Evolutionary conservation across 2,113 vertebrate genomes (phyloP), one percentile per base, ranked within the genome.

Genomic region (Cynoglossus semilaevis): DNA sequence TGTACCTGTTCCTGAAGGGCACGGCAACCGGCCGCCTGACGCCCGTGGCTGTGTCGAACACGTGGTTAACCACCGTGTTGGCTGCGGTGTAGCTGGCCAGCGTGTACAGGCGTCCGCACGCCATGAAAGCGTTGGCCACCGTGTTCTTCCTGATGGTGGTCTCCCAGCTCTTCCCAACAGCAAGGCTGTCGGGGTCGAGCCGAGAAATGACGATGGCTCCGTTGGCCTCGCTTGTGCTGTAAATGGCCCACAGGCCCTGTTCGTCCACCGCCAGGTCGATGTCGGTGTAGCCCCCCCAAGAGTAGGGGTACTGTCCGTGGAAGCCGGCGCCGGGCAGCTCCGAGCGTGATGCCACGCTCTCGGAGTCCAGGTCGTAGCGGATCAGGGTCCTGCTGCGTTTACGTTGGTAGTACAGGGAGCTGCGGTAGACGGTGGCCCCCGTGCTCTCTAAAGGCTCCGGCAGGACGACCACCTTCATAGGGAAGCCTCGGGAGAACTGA

Each of bases 251-350:
- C 42, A 96, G 85, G 9, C 94, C 94, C 0, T 72, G 75, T 77
- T 97, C 93, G 0, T 98, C 94, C 38, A 91, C 92, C 0, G 94
- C 93, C 67, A 97, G 67, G 88, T 97, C 94, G 0, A 97, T 96
- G 87, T 97, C 95, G 0, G 94, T 96, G 85, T 96, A 97, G 76
- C 94, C 96, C 0, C 94, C 95, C 95, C 96, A 98, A 1, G 95
- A 90, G 18, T 98, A 97, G 0, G 96, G 94, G 77, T 92, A 92
- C 74, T 93, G 92, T 15, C 95, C 95, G 0, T 94, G 94, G 85
- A 91, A 96, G 51, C 94, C 90, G 0, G 94, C 94, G 0, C 90
- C 83, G 0, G 90, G 89, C 62, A 97, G 76, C 15, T 96, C 95
- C 42, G 36, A 85, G 53, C 91, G 88, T 0, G 90, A 88, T 0